Evolutionary conservation across 2,113 vertebrate genomes (phyloP).

Genomic region (Labrus mixtus): DNA sequence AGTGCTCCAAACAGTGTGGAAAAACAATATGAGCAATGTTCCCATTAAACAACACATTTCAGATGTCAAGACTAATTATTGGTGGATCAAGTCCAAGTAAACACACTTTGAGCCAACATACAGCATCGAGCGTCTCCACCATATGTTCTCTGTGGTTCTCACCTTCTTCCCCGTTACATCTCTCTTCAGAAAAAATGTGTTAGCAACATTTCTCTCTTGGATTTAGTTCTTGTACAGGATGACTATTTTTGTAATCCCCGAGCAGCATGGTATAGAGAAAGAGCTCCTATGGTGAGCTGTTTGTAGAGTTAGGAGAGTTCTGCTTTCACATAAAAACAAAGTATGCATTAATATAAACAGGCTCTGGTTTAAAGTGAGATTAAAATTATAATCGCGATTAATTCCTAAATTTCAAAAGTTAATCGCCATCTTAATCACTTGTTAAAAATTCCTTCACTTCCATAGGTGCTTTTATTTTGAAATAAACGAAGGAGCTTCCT

Average conservation of each 20-base stretch:
- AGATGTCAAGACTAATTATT: conserved; percentile 38
- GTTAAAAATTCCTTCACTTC: too few relatives aligned
- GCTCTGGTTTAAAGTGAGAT: too few relatives aligned
- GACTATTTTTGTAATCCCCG: conserved; percentile 73
- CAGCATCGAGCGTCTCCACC: conserved; percentile 19
- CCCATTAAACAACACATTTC: conserved; percentile 45
- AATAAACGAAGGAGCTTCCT: too few relatives aligned
- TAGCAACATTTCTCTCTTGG: conserved; percentile 59
- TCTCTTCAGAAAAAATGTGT: conserved; percentile 53
- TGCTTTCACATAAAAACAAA: not conserved
- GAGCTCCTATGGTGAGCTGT: conserved; percentile 46
- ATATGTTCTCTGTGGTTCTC: conserved; percentile 59
- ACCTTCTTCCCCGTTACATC: conserved; percentile 29
- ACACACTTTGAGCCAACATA: conserved; percentile 50
- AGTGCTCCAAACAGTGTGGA: conserved; percentile 17
- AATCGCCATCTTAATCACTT: too few relatives aligned
- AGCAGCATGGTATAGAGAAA: conserved; percentile 59
- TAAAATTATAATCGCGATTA: too few relatives aligned
- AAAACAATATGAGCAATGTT: conserved; percentile 7
- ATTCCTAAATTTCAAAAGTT: too few relatives aligned
- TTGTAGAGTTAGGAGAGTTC: conserved; percentile 55
- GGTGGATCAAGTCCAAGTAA: conserved; percentile 39
- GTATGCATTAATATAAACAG: too few relatives aligned
- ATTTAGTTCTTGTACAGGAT: conserved; percentile 33
- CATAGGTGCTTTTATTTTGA: too few relatives aligned